Evolutionary conservation across 2,888 invertebrate species (phyloP).

Genomic region (Homarus gammarus): DNA sequence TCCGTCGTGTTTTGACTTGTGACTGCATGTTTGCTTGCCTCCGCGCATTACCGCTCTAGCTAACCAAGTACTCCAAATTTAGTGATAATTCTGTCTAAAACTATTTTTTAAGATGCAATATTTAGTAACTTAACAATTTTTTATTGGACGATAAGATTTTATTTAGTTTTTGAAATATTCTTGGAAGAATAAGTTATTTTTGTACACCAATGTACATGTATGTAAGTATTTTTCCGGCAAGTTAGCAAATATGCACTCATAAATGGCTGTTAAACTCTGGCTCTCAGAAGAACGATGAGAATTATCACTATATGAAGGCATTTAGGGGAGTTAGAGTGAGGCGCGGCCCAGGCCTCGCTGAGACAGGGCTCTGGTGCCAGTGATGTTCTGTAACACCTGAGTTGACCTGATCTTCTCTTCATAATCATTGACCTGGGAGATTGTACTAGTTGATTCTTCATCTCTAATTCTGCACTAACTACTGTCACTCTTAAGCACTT

Average conservation of each 20-base stretch:
- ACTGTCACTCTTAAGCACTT: background rate
- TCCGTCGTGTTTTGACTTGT: conserved; percentile 4
- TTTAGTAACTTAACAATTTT: no score
- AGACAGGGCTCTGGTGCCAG: background rate
- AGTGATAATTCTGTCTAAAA: no score
- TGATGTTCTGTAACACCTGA: background rate
- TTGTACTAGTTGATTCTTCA: background rate
- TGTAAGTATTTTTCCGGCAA: no score
- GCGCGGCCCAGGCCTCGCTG: background rate
- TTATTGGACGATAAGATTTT: no score
- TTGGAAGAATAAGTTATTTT: no score
- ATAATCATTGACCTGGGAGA: background rate
- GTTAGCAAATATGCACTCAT: no score
- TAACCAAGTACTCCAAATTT: background rate
- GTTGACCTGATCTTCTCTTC: background rate
- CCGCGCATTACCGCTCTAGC: background rate
- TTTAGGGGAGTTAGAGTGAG: background rate
- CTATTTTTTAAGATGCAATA: no score
- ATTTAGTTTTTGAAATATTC: no score
- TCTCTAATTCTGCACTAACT: conserved; percentile 11
- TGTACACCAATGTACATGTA: no score
- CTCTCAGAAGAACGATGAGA: background rate
- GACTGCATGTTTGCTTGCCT: background rate
- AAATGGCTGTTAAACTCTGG: no score
- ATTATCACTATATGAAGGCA: background rate